Percentiles rank a stretch among this genome's conserved stretches.
phyloP scores from a whole-genome alignment of 1,140 invertebrate species.

The Philopotamus ludificatus region DNA sequence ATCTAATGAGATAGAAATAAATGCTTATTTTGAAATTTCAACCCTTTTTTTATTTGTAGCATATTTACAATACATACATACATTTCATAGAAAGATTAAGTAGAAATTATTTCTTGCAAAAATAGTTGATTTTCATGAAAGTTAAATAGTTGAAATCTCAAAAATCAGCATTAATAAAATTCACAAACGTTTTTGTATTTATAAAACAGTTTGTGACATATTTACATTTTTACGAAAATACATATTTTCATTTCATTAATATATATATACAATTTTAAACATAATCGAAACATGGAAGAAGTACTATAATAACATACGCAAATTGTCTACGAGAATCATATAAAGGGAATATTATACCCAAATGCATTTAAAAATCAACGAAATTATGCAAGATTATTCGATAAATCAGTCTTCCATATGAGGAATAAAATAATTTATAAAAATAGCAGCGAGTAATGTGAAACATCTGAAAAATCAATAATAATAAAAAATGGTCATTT shows the following conservation, averaged over 20 bases:
- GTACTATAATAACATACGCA: neutral
- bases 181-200: neutral
- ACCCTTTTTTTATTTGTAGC: neutral
- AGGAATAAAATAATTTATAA: slow-evolving; percentile 10
- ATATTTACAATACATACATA: neutral
- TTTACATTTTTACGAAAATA: no score
- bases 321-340: neutral
- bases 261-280: slow-evolving; percentile 2
- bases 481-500: neutral
- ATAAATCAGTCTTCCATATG: slow-evolving; percentile 26
- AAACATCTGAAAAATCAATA: neutral
- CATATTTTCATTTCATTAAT: neutral
- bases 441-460: neutral
- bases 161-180: neutral
- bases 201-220: neutral
- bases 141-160: neutral
- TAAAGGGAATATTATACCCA: neutral
- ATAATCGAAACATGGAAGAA: neutral
- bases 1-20: slow-evolving; percentile 3
- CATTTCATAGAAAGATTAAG: neutral
- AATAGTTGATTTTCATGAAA: neutral
- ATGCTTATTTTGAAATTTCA: neutral
- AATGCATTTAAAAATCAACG: neutral
- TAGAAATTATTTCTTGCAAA: neutral
- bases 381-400: slow-evolving; percentile 13